Conservation (phyloP, 2,113 vertebrate species). For the Lamprotornis superbus region DNA sequence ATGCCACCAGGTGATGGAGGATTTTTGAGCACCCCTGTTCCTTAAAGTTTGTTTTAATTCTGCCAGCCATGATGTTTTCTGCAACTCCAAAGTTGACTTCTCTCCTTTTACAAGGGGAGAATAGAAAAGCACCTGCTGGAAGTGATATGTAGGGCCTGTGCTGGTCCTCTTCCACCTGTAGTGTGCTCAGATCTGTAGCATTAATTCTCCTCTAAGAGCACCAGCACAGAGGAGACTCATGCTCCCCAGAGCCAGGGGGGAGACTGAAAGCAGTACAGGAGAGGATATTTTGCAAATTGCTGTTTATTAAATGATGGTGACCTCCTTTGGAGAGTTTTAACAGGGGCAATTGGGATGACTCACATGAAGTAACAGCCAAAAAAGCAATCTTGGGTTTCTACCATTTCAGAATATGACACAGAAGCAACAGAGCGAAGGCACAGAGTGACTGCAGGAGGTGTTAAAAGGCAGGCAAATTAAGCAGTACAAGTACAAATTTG, state of each 20-base stretch:
- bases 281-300: background rate
- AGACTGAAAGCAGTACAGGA: background rate
- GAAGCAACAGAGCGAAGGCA: background rate
- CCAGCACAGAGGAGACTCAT: background rate
- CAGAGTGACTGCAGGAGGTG: background rate
- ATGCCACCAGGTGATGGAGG: background rate
- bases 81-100: background rate
- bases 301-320: background rate
- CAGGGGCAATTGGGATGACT: background rate
- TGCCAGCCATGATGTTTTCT: background rate
- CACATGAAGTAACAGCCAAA: background rate
- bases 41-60: slow-evolving; percentile 2
- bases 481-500: background rate
- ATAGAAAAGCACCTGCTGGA: background rate
- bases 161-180: background rate
- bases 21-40: background rate
- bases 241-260: background rate
- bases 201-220: background rate
- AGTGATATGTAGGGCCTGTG: background rate
- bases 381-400: background rate
- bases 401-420: background rate
- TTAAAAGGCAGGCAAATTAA: background rate
- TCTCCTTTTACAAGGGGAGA: background rate
- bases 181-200: background rate
- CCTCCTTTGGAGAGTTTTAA: background rate